Conservation (phyloP, 1,140 invertebrate genomes). For the Drosophila nigrodunni region DNA sequence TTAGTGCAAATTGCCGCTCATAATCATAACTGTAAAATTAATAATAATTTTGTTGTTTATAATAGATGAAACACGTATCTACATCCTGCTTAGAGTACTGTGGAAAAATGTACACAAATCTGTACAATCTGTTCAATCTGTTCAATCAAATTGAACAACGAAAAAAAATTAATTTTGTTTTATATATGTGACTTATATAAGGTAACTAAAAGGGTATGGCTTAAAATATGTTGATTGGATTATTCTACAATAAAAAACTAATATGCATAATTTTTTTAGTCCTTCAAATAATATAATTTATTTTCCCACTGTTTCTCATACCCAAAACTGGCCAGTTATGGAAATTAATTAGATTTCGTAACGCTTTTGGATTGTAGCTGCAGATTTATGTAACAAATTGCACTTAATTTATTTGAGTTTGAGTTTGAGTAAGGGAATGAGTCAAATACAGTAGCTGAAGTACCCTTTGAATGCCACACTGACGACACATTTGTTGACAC, state of each 20-base stretch:
- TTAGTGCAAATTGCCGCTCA: conserved; percentile 74
- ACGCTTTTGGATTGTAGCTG: conserved; percentile 16
- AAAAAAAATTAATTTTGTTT: no score
- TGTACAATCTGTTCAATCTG: no score
- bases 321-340: background rate
- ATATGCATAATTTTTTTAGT: no score
- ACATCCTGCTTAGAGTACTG: background rate
- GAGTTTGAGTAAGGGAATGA: conserved; percentile 26
- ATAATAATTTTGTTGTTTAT: conserved; percentile 62
- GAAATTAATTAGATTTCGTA: conserved; percentile 43
- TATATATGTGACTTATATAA: no score
- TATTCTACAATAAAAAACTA: no score
- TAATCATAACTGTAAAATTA: conserved; percentile 75
- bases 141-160: no score
- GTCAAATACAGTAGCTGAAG: conserved; percentile 8
- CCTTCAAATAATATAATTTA: no score
- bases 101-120: no score
- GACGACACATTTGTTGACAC: conserved; percentile 57
- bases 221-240: no score
- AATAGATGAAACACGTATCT: conserved; percentile 31
- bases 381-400: conserved; percentile 63
- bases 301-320: no score
- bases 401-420: conserved; percentile 58
- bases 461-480: conserved; percentile 30
- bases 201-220: no score